These are phyloP conservation scores for Haliclystus octoradiatus DNA, from an alignment of 30 jellyfish, hydroid and myxozoan genomes.

Conservation along the genomic window DNA sequence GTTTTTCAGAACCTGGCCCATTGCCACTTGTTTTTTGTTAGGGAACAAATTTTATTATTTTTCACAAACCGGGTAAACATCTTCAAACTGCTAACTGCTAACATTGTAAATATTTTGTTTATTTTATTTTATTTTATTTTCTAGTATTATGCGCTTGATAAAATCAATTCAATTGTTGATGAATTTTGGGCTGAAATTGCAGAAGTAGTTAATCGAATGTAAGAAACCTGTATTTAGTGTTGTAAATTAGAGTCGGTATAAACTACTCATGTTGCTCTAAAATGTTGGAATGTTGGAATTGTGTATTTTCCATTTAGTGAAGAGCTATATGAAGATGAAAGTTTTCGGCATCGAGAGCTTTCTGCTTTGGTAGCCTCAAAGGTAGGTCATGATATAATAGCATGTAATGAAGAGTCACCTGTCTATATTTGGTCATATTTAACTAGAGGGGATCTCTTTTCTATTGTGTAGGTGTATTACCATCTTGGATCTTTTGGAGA, in stretches of 20 bases:
- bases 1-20: too few relatives aligned
- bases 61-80: too few relatives aligned
- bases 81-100: too few relatives aligned
- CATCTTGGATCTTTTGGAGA: conserved; percentile 97
- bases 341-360: conserved; percentile 83
- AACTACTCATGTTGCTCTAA: not conserved
- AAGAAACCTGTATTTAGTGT: conserved; percentile 1
- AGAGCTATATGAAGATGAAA: conserved; percentile 95
- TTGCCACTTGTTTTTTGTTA: too few relatives aligned
- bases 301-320: conserved; percentile 35
- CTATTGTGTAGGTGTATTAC: conserved; percentile 66
- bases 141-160: conserved; percentile 86
- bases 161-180: conserved; percentile 71
- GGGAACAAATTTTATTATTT: too few relatives aligned
- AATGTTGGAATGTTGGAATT: not conserved
- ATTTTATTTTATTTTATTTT: conserved; percentile 3
- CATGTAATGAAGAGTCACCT: not conserved
- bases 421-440: too few relatives aligned
- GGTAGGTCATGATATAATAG: conserved; percentile 29
- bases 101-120: too few relatives aligned
- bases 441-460: too few relatives aligned
- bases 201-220: conserved; percentile 91
- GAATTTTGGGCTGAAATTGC: conserved; percentile 99
- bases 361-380: conserved; percentile 97
- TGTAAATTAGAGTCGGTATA: too few relatives aligned